Percentiles rank a stretch among this genome's conserved stretches.
These are phyloP conservation scores for Bufo bufo DNA, from an alignment of 2,113 vertebrate genomes.

Conservation along the genomic window DNA sequence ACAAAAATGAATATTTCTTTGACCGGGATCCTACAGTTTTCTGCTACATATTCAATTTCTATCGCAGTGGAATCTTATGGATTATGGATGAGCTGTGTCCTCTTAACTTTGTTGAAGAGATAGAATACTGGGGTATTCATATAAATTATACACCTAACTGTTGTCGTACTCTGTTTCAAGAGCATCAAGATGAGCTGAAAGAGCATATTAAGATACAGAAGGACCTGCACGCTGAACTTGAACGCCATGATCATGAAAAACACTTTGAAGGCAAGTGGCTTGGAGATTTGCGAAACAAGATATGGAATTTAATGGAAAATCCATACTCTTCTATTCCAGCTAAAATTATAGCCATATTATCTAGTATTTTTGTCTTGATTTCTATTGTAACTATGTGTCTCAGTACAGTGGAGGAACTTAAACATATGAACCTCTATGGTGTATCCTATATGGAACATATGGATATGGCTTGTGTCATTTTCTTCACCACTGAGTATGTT, in stretches of 20 bases:
- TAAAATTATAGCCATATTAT: conserved; percentile 77
- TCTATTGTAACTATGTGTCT: conserved; percentile 82
- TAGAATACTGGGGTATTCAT: conserved; percentile 82
- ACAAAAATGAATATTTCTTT: conserved; percentile 86
- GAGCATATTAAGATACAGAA: conserved; percentile 79
- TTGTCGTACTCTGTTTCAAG: conserved; percentile 80
- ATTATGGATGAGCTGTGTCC: conserved; percentile 79
- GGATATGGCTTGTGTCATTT: conserved; percentile 79
- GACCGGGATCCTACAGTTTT: conserved; percentile 87
- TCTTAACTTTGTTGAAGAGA: conserved; percentile 81
- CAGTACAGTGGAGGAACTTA: conserved; percentile 82
- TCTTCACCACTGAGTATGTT: conserved; percentile 81
- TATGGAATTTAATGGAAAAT: conserved; percentile 83
- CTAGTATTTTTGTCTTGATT: conserved; percentile 80
- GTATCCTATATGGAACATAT: conserved; percentile 76
- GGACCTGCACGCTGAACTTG: conserved; percentile 77
- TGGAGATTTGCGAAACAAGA: conserved; percentile 65
- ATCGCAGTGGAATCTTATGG: conserved; percentile 81
- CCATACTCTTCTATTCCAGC: conserved; percentile 77
- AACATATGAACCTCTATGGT: conserved; percentile 63
- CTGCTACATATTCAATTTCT: conserved; percentile 87
- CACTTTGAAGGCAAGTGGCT: conserved; percentile 76
- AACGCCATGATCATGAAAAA: conserved; percentile 66
- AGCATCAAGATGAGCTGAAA: conserved; percentile 77
- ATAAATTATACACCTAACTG: conserved; percentile 77